Percentiles rank a stretch among this genome's conserved stretches.
These are phyloP conservation scores for Zaprionus kolodkinae DNA, from an alignment of 1,140 invertebrate genomes.

Conservation along the genomic window DNA sequence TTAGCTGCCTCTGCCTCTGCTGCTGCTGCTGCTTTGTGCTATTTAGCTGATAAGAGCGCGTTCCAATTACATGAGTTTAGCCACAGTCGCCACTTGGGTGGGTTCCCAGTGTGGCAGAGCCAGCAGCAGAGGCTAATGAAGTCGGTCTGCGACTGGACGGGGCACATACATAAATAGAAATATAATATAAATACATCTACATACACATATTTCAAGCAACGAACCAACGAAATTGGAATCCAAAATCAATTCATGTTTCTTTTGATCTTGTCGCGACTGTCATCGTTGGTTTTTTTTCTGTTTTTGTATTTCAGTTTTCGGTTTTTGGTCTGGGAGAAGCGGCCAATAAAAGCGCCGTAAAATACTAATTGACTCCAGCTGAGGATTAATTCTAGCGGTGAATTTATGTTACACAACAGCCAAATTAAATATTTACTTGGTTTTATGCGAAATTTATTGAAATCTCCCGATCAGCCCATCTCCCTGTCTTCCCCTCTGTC, in stretches of 20 bases:
- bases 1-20: not conserved
- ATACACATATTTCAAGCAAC: conserved; percentile 63
- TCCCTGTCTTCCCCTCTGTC: not conserved
- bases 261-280: conserved; percentile 22
- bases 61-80: conserved; percentile 76
- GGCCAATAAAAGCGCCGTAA: conserved; percentile 74
- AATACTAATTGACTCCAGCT: conserved; percentile 77
- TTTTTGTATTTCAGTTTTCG: not conserved
- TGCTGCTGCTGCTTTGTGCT: conserved; percentile 14
- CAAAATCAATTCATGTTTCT: conserved; percentile 12
- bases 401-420: conserved; percentile 79
- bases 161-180: conserved; percentile 43
- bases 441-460: conserved; percentile 77
- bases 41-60: conserved; percentile 71
- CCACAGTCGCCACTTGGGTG: conserved; percentile 64
- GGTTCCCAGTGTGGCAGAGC: conserved; percentile 42
- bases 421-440: conserved; percentile 70
- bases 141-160: conserved; percentile 31
- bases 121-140: conserved; percentile 62
- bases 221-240: conserved; percentile 71
- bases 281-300: conserved; percentile 27
- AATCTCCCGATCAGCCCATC: conserved; percentile 28
- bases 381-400: conserved; percentile 74
- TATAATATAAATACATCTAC: conserved; percentile 37
- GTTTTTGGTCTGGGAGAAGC: conserved; percentile 32